Conservation (phyloP, 1,140 invertebrate species). For the Calliphora vicina region DNA sequence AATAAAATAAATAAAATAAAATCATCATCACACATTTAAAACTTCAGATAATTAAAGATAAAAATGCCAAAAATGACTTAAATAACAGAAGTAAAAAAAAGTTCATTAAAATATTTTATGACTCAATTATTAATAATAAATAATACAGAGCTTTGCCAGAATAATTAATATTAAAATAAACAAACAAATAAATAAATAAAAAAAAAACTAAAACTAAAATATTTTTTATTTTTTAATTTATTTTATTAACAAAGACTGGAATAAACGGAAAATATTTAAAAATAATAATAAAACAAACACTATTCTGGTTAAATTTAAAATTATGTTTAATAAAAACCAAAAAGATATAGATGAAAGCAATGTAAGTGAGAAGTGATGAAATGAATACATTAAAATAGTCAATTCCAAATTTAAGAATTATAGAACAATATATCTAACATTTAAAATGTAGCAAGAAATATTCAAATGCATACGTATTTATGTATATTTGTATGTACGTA, state of each 20-base stretch:
- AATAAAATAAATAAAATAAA: conserved; percentile 4
- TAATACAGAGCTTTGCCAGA: conserved; percentile 37
- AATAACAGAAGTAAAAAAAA: neutral
- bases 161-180: conserved; percentile 19
- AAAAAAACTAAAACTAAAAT: neutral
- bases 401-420: neutral
- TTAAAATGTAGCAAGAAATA: too few relatives aligned
- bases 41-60: conserved; percentile 14
- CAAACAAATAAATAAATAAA: neutral
- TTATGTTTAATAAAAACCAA: neutral
- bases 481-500: too few relatives aligned
- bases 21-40: conserved; percentile 23
- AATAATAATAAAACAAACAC: neutral
- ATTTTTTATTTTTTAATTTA: neutral
- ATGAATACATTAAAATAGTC: neutral
- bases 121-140: conserved; percentile 29
- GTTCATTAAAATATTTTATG: conserved; percentile 36
- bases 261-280: conserved; percentile 6
- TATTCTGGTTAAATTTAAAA: neutral
- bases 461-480: too few relatives aligned
- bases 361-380: neutral
- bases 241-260: conserved; percentile 33
- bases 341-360: neutral
- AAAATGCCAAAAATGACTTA: conserved; percentile 35
- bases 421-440: neutral